Evolutionary conservation across 2,113 vertebrate genomes (phyloP).

Genomic region (Aramus guarauna): DNA sequence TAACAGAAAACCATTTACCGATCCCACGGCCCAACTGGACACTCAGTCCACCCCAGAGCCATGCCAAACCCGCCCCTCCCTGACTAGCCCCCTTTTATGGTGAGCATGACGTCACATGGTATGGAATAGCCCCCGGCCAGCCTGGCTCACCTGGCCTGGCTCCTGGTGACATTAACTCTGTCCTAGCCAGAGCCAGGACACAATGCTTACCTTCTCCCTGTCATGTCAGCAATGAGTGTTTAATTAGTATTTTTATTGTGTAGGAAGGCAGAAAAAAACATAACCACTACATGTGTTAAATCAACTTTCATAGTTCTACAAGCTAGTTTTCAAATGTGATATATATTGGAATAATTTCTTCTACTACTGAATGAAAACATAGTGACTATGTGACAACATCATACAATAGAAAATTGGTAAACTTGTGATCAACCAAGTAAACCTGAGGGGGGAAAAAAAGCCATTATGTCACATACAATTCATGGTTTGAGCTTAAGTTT

Average conservation of each 20-base stretch:
- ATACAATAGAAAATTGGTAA: background rate
- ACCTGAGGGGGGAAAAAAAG: background rate
- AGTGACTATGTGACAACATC: background rate
- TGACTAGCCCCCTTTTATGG: too few species aligned
- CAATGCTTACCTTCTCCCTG: background rate
- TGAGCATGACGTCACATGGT: too few species aligned
- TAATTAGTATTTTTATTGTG: background rate
- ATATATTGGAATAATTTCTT: background rate
- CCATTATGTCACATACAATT: fast-evolving
- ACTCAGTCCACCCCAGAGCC: too few species aligned
- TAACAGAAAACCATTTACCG: too few species aligned
- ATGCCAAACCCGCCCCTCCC: too few species aligned
- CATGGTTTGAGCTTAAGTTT: background rate
- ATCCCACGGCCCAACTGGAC: too few species aligned
- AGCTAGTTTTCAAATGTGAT: background rate
- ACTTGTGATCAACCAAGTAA: background rate
- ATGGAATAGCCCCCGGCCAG: too few species aligned
- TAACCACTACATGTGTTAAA: background rate
- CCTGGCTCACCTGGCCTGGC: too few species aligned
- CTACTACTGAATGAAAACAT: background rate
- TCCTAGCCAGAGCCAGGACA: too few species aligned
- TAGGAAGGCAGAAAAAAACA: background rate
- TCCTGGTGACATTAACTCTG: too few species aligned
- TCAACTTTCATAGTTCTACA: background rate
- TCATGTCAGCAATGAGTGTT: background rate